Evolutionary conservation across 2,797 vertebrate species (phyloP), one percentile per base, ranked within the genome.

Genomic region (Neosalanx taihuensis): DNA sequence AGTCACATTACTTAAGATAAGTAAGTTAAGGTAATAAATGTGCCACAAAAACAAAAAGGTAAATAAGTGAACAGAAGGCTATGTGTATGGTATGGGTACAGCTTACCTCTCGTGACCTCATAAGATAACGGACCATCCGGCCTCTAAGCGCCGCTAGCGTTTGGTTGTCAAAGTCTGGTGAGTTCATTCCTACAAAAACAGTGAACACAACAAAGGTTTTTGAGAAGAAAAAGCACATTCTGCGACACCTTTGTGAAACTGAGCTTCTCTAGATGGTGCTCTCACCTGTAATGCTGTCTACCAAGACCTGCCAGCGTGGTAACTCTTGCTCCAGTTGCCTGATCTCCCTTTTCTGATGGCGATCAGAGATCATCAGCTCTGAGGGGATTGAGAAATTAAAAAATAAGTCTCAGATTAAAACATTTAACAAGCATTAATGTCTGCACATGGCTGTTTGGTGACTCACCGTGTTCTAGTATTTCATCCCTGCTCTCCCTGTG

Each of bases 101-200:
- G 51, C 89, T 88, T 57, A 96, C 97, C 94, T 98, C 97, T 72
- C 97, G 90, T 0, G 97, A 98, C 46, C 97, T 93, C 97, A 98
- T 98, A 33, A 98, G 93, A 86, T 98, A 98, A 63, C 97, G 94
- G n/a, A 98, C 97, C 96, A 98, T 97, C 71, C 97, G 90, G 69
- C 97, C 97, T 65, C 97, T 91, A 67, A 98, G 86, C 1, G 96
- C 97, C 0, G 97, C 96, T 83, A 98, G 88, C 0, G 97, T 98
- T 90, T 98, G 97, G 89, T 96, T 98, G 89, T 98, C 97, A 3
- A 98, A 98, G 83, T 98, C 97, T 0, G 97, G 97, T 75, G 97
- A 96, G 86, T 94, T 98, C 94, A 98, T 97, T 49, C 97, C 97
- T 98, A 81, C 0, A 62, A n/a, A 37, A 33, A 71, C 7, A 17